Base-by-base conservation (phyloP, 2,888 invertebrate species). In the Amphipyra tragopoginis region DNA sequence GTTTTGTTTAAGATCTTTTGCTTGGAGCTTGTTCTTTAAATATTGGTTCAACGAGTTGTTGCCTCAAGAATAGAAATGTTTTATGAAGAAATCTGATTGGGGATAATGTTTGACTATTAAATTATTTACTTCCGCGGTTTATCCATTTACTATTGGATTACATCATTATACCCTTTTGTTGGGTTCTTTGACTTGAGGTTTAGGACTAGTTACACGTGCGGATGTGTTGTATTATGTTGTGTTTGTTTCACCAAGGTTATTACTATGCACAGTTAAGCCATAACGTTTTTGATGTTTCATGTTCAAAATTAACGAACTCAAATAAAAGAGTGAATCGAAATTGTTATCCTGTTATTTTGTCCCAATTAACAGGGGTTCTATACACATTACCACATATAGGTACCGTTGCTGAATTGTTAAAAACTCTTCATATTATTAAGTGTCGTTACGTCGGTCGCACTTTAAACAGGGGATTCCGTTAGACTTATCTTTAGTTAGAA, bases 1-100 rank as follows among this genome's bases (percentile, higher is more conserved):
- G 85, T 83, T 83, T 83, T 81, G 81, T 80, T 86, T 76, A 75
- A 78, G 79, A 82, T 83, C 80, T 80, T 79, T 84, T 58, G 78
- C 82, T 82, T 73, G 61, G 63, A 72, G 81, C 84, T 77, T 74
- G 71, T 60, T 70, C 58, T 62, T 72, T 75, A 74, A 76, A 76
- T 78, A 80, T 79, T 75, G 53, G 72, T 70, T 67, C 58, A 72
- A 65, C 54, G 34, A 61, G 57, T 55, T 55, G 53, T 56, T 66
- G 58, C 56, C 65, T 66, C 45, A 48, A 48, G 47, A 69, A 74
- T 69, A 58, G 43, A 73, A 69, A 65, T 70, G 70, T 59, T 72
- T 72, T 67, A 56, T 64, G 64, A 67, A 76, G 73, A 70, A 76
- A 73, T 70, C 61, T 63, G 70, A 75, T 75, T 56, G 49, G 54